Base-by-base conservation (phyloP, 2,797 vertebrate species). In the Adelosebastes latens region DNA sequence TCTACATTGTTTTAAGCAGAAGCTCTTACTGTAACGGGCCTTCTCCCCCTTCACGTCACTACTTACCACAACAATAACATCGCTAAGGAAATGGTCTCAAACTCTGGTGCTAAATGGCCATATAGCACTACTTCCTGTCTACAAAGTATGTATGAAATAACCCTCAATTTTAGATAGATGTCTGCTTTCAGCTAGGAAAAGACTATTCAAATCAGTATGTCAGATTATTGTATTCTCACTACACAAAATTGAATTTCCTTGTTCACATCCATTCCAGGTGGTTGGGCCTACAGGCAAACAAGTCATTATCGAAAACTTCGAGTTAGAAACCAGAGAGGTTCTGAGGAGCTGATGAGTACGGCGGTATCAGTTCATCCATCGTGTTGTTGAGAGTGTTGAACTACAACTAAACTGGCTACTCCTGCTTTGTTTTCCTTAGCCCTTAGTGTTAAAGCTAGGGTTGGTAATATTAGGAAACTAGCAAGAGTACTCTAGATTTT, bases 1-100 rank as follows among this genome's bases (percentile, higher is more conserved):
- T 52, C 53, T 46, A 6, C 18, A 16, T 29, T 22, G 13, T 85
- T 83, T 76, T 52, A 53, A 81, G 27, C 71, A 71, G 10, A 61
- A 61, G 27, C 72, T 63, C 18, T 53, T 29, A 80, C 71, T 63
- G 42, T 66, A 46, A 67, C 32, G 20, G n/a, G 7, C n/a, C 68
- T 24, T 63, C 25, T 65, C 34, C 22, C 39, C 13, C 16, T 36
- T 55, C 34, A 9, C 58, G 49, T 22, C 4, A 16, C 58, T 11
- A 55, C 0, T 56, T 7, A 72, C 8, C 24, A 76, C 49, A n/a
- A 62, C 39, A 62, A 42, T 20, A 59, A n/a, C n/a, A 13, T 20
- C 34, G 46, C 52, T 56, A 13, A 39, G 56, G 52, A 63, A 55
- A 62, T 4, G 1, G 61, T 68, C 22, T 53, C 53, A 63, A 27